Conservation (phyloP, 2,113 vertebrate genomes). For the Phalacrocorax aristotelis region DNA sequence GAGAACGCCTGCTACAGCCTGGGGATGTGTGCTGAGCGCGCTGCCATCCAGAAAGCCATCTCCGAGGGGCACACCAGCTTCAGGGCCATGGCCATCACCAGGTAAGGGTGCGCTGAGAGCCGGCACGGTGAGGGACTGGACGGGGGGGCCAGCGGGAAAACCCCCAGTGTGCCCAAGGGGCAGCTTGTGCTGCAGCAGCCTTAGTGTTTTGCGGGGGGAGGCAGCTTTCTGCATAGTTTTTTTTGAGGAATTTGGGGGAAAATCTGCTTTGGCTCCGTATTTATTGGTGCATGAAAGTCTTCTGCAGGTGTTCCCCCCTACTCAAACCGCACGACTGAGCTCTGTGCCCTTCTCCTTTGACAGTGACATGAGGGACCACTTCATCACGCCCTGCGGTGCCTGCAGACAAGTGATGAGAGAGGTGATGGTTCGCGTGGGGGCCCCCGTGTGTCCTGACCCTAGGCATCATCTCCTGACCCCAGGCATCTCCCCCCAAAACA, state of each 20-base stretch:
- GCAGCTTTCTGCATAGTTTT: neutral
- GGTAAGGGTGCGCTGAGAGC: constrained; percentile 57
- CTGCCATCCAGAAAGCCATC: constrained; percentile 87
- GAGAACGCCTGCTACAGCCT: constrained; percentile 87
- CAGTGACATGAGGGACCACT: constrained; percentile 83
- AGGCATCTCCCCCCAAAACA: neutral
- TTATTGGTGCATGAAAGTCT: neutral
- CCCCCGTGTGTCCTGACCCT: fast-evolving
- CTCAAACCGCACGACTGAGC: neutral
- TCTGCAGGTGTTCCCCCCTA: neutral
- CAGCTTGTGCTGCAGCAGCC: neutral
- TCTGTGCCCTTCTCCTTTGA: constrained; percentile 44
- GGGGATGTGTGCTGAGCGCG: constrained; percentile 86
- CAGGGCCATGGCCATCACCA: constrained; percentile 87
- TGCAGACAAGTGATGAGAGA: constrained; percentile 96
- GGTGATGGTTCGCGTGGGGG: constrained; percentile 55
- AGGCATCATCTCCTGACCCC: neutral
- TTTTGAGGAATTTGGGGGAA: neutral
- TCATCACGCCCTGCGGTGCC: constrained; percentile 87
- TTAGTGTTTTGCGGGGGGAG: neutral
- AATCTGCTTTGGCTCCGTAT: neutral
- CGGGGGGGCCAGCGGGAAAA: neutral
- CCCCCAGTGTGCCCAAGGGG: fast-evolving
- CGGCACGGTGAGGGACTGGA: fast-evolving
- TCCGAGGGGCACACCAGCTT: constrained; percentile 85